A percentile compares a stretch with the other conserved stretches of the same genome.
Conservation (phyloP, 2,888 invertebrate genomes). For the Thecocarcelia acutangulata region DNA sequence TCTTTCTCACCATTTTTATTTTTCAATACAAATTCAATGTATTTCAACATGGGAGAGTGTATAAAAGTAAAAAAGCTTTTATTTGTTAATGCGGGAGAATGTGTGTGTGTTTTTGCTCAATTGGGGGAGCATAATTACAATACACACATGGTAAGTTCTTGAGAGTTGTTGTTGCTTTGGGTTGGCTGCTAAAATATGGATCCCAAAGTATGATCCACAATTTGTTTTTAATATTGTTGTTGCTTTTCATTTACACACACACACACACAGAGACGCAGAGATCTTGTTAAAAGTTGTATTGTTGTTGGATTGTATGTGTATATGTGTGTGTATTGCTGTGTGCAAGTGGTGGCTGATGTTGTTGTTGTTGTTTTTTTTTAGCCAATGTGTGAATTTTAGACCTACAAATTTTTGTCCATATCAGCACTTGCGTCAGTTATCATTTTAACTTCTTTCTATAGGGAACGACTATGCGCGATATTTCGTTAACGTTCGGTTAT, state of each 20-base stretch:
- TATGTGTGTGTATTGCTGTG: slow-evolving; percentile 9
- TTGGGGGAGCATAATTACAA: too few species aligned
- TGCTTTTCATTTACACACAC: not conserved
- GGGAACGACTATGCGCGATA: slow-evolving; percentile 44
- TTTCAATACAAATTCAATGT: not conserved
- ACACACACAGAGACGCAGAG: slow-evolving; percentile 22
- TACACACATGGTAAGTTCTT: not conserved
- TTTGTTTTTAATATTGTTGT: not conserved
- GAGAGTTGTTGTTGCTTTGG: not conserved
- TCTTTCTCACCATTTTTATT: not conserved
- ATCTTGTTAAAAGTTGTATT: slow-evolving; percentile 31
- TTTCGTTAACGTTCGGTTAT: slow-evolving; percentile 25
- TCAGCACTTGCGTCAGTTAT: slow-evolving; percentile 57
- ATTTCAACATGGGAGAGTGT: too few species aligned
- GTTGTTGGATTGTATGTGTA: slow-evolving; percentile 15
- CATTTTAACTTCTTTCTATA: slow-evolving; percentile 53
- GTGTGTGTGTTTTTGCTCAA: too few species aligned
- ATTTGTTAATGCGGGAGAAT: too few species aligned
- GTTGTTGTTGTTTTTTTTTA: slow-evolving; percentile 38
- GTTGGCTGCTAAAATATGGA: not conserved
- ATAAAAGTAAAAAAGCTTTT: not conserved
- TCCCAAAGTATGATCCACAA: slow-evolving; percentile 40
- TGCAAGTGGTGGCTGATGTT: not conserved
- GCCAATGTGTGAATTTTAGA: slow-evolving; percentile 60
- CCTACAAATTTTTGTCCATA: slow-evolving; percentile 50